phyloP scores from a whole-genome alignment of 2,888 invertebrate species.

The Andrena chrysosceles region DNA sequence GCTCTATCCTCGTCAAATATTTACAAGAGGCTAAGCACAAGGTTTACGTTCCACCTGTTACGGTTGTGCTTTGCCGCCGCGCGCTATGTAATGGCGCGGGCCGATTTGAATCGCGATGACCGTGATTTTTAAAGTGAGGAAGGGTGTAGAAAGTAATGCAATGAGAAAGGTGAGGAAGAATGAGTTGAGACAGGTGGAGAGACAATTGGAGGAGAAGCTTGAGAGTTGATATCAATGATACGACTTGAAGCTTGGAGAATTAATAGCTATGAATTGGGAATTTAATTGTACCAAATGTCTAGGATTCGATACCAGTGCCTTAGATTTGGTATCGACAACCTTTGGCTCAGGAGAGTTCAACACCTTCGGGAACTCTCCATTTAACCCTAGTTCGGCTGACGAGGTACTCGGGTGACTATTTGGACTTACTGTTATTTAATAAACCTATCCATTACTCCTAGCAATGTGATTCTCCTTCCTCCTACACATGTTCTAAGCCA shows the following conservation, averaged over 20 bases:
- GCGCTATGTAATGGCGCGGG: conserved; percentile 14
- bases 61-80: not conserved
- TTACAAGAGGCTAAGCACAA: conserved; percentile 59
- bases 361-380: no score
- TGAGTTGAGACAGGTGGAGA: not conserved
- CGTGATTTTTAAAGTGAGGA: not conserved
- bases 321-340: not conserved
- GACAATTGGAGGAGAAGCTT: not conserved
- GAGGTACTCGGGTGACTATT: no score
- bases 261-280: not conserved
- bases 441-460: no score
- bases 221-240: not conserved
- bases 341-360: not conserved
- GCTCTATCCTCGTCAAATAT: conserved; percentile 62
- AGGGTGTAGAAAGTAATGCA: not conserved
- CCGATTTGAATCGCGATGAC: conserved; percentile 24
- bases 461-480: no score
- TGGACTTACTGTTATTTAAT: no score
- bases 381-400: no score
- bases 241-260: not conserved
- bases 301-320: not conserved
- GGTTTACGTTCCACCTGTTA: conserved; percentile 73
- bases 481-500: no score
- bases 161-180: not conserved
- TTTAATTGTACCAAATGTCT: not conserved